Percentiles rank a stretch among this genome's conserved stretches.
These are phyloP conservation scores for honey bee (Apis mellifera) DNA, from an alignment of 1,140 invertebrate species.

Conservation along the genomic window Amel_HAv3.1 CM009938.2:4200001-4200500, in stretches of 20 bases:
- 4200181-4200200: not conserved
- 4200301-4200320: no score
- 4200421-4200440: no score
- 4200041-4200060: constrained; percentile 47
- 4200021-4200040: constrained; percentile 31
- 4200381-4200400: no score
- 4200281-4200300: no score
- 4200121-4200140: constrained; percentile 39
- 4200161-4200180: constrained; percentile 12
- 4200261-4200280: no score
- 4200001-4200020: constrained; percentile 50
- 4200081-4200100: constrained; percentile 60
- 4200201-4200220: not conserved
- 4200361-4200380: no score
- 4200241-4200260: not conserved
- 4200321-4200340: no score
- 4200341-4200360: no score
- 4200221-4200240: not conserved
- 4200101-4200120: constrained; percentile 56
- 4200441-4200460: no score
- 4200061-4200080: constrained; percentile 44
- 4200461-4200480: no score
- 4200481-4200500: no score
- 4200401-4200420: no score
- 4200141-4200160: constrained; percentile 37